Base-by-base conservation (phyloP, 2,888 invertebrate genomes). In the Boloria euphrosyne region DNA sequence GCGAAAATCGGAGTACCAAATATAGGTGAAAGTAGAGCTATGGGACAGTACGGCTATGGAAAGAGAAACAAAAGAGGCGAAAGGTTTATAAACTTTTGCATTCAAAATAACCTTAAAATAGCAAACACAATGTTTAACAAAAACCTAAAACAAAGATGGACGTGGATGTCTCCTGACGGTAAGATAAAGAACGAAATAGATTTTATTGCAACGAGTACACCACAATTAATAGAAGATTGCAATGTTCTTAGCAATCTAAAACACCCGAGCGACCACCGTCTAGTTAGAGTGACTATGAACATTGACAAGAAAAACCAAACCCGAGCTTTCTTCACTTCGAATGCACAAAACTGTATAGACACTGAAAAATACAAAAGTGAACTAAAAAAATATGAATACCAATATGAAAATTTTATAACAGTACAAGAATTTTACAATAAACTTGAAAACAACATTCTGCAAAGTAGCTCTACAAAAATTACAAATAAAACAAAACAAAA, bases 111-210 rank as follows among this genome's bases (percentile, higher is more conserved):
- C 18, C 22, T 53, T 22, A 53, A 53, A 53, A 53, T 53, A 22
- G 52, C 22, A 2, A 53, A 53, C 22, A 53, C 52, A 13, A 18
- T 53, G 27, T 53, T 53, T 27, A 53, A 53, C 18, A 53, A 53
- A 13, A 14, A 18, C 18, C 10, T 13, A 3, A 53, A 53, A 22
- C 52, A 22, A 6, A 62, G 51, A 44, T 62, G 62, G 62, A 62
- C 57, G 10, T 58, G 58, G 64, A 43, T 44, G 13, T 31, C 47
- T 7, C 64, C 57, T 44, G 51, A 64, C 22, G 58, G 44, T 49
- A 22, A 22, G 7, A 43, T 22, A 13, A 57, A 22, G 43, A 64
- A 64, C 17, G 62, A 62, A 52, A 65, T 65, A 59, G 59, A 65
- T 16, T 59, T 44, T 7, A 59, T 65, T 59, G 38, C 17, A 31